Conservation (phyloP, 2,888 invertebrate genomes). For the Ernsta delagoae region DNA sequence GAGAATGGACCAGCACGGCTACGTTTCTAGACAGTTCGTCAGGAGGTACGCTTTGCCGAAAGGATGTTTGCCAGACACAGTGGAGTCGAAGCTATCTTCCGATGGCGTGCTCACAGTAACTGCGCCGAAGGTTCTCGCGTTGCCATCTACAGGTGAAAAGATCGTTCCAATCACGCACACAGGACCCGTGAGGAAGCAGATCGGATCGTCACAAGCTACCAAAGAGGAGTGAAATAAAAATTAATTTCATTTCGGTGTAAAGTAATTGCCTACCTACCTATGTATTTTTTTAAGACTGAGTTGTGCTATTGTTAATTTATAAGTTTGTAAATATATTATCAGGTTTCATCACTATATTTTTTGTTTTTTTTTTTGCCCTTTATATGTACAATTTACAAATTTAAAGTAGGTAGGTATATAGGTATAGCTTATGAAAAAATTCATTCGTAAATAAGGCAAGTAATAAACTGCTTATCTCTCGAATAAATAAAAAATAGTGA, state of each 20-base stretch:
- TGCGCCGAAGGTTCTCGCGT: constrained; percentile 84
- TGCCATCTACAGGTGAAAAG: constrained; percentile 79
- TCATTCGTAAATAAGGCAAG: no score
- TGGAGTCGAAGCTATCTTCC: constrained; percentile 89
- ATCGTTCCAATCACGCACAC: constrained; percentile 86
- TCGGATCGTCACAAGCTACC: constrained; percentile 46
- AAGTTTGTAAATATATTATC: constrained; percentile 24
- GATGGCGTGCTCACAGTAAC: constrained; percentile 90
- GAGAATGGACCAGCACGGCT: constrained; percentile 89
- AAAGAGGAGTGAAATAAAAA: constrained; percentile 34
- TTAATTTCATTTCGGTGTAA: neutral
- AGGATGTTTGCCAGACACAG: constrained; percentile 88
- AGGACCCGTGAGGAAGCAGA: constrained; percentile 78
- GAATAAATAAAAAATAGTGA: no score
- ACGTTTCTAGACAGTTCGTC: constrained; percentile 89
- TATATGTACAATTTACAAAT: no score
- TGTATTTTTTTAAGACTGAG: constrained; percentile 60
- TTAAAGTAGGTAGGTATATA: no score
- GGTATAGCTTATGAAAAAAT: no score
- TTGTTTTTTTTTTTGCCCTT: no score
- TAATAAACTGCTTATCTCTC: no score
- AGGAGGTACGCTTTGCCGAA: constrained; percentile 90
- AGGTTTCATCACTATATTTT: neutral
- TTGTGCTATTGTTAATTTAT: constrained; percentile 45
- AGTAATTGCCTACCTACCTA: neutral